Percentiles rank a stretch among this genome's conserved stretches.
Evolutionary conservation across 2,888 invertebrate genomes (phyloP).

Genomic region (Sthenelais limicola): DNA sequence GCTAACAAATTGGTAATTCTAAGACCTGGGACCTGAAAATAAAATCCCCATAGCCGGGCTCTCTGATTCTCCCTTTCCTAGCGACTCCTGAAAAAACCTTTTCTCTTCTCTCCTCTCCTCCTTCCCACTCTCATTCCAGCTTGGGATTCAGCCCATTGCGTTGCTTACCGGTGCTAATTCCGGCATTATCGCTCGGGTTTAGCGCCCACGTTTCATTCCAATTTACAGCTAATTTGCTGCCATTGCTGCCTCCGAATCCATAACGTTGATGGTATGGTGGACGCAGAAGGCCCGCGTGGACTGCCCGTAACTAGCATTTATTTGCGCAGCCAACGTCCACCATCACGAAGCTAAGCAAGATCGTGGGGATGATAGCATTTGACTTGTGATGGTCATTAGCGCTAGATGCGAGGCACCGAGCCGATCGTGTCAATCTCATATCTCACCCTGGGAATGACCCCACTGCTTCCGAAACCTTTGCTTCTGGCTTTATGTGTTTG

Average conservation of each 20-base stretch:
- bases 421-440: no score
- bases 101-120: not conserved
- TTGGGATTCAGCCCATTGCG: not conserved
- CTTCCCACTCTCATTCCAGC: not conserved
- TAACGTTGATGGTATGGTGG: not conserved
- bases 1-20: constrained; percentile 21
- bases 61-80: constrained; percentile 20
- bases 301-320: not conserved
- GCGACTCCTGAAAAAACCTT: not conserved
- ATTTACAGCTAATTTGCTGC: constrained; percentile 28
- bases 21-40: constrained; percentile 1
- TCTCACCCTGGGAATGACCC: no score
- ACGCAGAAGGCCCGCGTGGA: not conserved
- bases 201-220: constrained; percentile 10
- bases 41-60: constrained; percentile 3
- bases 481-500: no score
- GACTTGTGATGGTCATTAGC: not conserved
- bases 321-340: not conserved
- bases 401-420: no score
- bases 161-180: constrained; percentile 37
- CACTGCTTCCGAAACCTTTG: no score
- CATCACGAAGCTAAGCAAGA: not conserved
- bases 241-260: not conserved
- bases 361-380: not conserved
- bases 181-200: not conserved